Percentiles rank a stretch among this genome's conserved stretches.
Evolutionary conservation across 1,140 invertebrate species (phyloP).

Genomic region (Maconellicoccus hirsutus): DNA sequence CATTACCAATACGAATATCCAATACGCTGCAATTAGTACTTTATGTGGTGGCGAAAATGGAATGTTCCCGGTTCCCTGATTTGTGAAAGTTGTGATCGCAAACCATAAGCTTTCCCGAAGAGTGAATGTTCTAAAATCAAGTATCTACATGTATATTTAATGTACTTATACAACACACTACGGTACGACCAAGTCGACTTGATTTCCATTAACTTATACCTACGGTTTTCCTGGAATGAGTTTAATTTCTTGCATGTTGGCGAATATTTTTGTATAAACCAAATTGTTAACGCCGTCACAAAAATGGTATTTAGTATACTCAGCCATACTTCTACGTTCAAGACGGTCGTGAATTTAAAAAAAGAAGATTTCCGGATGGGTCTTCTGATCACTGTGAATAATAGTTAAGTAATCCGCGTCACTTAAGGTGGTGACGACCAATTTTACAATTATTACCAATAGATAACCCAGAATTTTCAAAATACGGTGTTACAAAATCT

Average conservation of each 20-base stretch:
- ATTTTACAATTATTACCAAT: constrained; percentile 47
- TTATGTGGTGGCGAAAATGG: constrained; percentile 73
- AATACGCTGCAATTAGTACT: constrained; percentile 78
- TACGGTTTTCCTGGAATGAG: constrained; percentile 48
- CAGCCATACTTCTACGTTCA: constrained; percentile 75
- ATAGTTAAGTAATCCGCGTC: neutral
- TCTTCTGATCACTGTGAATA: constrained; percentile 61
- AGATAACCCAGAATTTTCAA: constrained; percentile 75
- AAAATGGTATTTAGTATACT: constrained; percentile 71
- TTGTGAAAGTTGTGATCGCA: constrained; percentile 79
- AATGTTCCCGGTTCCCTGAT: constrained; percentile 77
- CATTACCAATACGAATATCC: constrained; percentile 87
- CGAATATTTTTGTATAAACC: constrained; percentile 77
- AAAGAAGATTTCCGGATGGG: constrained; percentile 67
- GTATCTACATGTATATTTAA: neutral
- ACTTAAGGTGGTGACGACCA: no score
- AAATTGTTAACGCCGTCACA: constrained; percentile 74
- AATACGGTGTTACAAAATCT: constrained; percentile 84
- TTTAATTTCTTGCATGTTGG: constrained; percentile 76
- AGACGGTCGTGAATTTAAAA: constrained; percentile 87
- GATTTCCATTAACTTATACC: constrained; percentile 58
- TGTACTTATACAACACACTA: neutral
- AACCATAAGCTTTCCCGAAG: constrained; percentile 90
- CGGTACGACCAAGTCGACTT: neutral
- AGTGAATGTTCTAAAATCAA: constrained; percentile 44